Evolutionary conservation across 2,888 invertebrate genomes (phyloP), one percentile per base, ranked within the genome.

Genomic region (Malacosoma neustria): DNA sequence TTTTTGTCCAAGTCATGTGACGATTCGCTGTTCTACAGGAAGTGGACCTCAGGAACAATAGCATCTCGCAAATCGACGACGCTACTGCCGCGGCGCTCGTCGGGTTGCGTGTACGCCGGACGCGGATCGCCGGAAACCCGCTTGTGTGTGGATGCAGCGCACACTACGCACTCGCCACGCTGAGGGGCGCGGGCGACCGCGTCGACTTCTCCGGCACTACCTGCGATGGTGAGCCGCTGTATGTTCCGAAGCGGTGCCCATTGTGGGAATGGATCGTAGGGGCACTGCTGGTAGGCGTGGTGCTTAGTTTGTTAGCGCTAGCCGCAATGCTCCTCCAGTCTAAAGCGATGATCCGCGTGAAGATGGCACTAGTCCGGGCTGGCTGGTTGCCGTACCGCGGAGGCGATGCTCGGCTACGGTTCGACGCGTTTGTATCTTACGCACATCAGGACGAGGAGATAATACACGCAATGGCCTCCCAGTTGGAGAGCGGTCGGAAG

Each of bases 391-490:
- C 40, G 33, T 45, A 37, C 29, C 33, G 11, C 29, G 29, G 30
- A 4, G 41, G 42, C 14, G 30, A 30, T 34, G 49, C 42, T 49
- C 48, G 13, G 31, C 45, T 51, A 3, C 54, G 39, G 14, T 95
- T 90, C 69, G 95, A 95, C 67, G 94, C 92, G 0, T 95, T 95
- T 67, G 87, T 95, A 45, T 93, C 94, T 51, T 95, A 91, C 64
- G 91, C 94, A 3, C 91, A 93, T 61, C 88, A 89, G 60, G 95
- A 95, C 64, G 91, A 91, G 55, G 88, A 89, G 55, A 89, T 93
- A 7, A 76, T 88, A 1, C 87, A 90, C 34, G 81, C 90, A 46
- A 64, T 95, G 41, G 84, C 92, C 32, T 87, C 91, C 1, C 87
- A 88, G 34, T 74, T 95, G 40, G 93, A 93, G 66, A 14, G 34